Evolutionary conservation across 1,140 invertebrate genomes (phyloP).

Genomic region (Ditylenchus dipsaci): DNA sequence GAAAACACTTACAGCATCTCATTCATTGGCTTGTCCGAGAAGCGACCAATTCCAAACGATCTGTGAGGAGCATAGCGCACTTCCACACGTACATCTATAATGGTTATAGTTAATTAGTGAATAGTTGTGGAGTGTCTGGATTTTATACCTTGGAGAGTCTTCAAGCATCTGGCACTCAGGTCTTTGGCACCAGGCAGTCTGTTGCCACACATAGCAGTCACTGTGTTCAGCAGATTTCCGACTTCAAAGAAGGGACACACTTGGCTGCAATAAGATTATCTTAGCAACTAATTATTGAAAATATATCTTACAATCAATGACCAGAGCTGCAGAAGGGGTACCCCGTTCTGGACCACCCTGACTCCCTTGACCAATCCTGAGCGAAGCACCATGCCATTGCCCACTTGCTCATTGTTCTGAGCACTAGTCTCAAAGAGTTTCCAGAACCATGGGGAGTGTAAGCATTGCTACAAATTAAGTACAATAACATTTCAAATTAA

Average conservation of each 20-base stretch:
- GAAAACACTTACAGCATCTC: slow-evolving; percentile 1
- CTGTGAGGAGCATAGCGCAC: background rate
- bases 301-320: no score
- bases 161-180: background rate
- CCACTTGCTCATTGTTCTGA: background rate
- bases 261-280: no score
- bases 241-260: no score
- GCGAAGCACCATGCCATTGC: slow-evolving; percentile 21
- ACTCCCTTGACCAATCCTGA: slow-evolving; percentile 23
- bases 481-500: no score
- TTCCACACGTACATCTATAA: slow-evolving; percentile 15
- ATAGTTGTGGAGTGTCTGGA: no score
- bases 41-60: slow-evolving; percentile 6
- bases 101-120: background rate
- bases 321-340: slow-evolving; percentile 5
- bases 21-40: background rate
- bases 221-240: no score
- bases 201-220: no score
- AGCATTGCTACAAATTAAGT: background rate
- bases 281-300: no score
- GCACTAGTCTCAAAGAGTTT: slow-evolving; percentile 20
- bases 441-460: slow-evolving; percentile 7
- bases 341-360: slow-evolving; percentile 14
- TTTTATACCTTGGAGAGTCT: slow-evolving; percentile 7
- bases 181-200: no score